A percentile compares a stretch with the other conserved stretches of the same genome.
Conservation (phyloP, 2,113 vertebrate genomes). For the Symphodus melops region DNA sequence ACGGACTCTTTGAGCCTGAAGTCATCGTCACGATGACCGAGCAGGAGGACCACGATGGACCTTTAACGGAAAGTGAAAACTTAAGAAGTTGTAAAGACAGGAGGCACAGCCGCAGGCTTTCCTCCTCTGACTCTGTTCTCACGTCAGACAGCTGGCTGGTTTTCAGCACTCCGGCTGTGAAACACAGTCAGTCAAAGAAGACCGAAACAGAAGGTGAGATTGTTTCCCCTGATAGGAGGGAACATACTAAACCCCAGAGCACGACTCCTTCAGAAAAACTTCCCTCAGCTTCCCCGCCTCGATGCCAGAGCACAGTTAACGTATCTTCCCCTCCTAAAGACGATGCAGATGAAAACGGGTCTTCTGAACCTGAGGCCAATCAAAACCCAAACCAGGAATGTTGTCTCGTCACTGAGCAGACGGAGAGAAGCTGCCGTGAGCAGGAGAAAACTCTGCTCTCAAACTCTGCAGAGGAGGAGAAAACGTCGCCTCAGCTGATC, state of each 20-base stretch:
- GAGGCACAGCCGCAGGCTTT: neutral
- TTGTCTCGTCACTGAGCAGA: neutral
- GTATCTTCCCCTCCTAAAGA: neutral
- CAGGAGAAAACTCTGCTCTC: neutral
- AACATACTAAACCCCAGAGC: neutral
- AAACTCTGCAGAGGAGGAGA: neutral
- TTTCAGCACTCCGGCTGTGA: constrained; percentile 21
- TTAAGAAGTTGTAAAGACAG: neutral
- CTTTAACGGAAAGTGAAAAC: neutral
- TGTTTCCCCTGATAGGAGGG: neutral
- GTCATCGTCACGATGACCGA: constrained; percentile 20
- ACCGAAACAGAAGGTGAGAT: neutral
- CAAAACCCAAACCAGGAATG: constrained; percentile 59
- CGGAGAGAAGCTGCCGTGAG: constrained; percentile 10
- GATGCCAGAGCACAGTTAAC: too few species aligned
- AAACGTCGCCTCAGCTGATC: accelerated
- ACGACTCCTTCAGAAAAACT: neutral
- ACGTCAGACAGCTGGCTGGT: constrained; percentile 25
- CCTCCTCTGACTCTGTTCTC: constrained; percentile 11
- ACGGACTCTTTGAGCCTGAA: constrained; percentile 14
- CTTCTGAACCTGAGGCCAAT: constrained; percentile 62
- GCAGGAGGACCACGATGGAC: neutral
- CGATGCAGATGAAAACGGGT: constrained; percentile 25
- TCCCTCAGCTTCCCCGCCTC: neutral
- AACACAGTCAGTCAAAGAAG: neutral